Base-by-base conservation (phyloP, 2,888 invertebrate genomes). In the Sinopyrophorus schimmeli region DNA sequence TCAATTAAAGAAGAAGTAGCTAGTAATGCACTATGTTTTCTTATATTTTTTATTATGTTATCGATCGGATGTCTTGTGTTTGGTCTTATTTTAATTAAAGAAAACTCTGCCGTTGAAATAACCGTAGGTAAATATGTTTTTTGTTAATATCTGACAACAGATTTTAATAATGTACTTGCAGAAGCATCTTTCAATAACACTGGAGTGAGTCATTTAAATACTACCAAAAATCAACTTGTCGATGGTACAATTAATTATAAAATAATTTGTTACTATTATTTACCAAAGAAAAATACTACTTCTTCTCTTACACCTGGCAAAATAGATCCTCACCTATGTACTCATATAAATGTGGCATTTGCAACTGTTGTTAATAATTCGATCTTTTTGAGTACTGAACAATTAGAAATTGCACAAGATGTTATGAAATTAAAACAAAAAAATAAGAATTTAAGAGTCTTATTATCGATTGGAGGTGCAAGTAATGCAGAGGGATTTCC, bases 321-420 rank as follows among this genome's bases (percentile, higher is more conserved):
- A 59, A 78, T 92, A 17, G 82, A 88, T 65, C 81, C 89, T 14
- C 71, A 79, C 60, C 75, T 92, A 44, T 93, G 92, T 69, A 89
- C 91, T 1, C 92, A 92, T 72, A 81, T 92, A 50, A 89, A 89
- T 68, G 74, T 90, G 44, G 92, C 86, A 27, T 87, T 89, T 75
- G 86, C 85, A 12, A 68, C 70, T 47, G 76, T 92, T 24, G 66
- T 69, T 3, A 81, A 89, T 62, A 80, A 80, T 55, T 74, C 78
- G 5, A 72, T 92, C 17, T 59, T 72, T 39, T 72, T 89, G 15
- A 76, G 77, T 6, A 66, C 75, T 3, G 55, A 68, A 0, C 73
- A 68, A 24, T 32, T 58, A n/a, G 52, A 59, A n/a, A 53, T 57
- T 18, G 44, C 68, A 3, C 42, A 52, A 34, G 50, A 56, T 3